phyloP scores from a whole-genome alignment of 1,140 invertebrate species.

The Laupala kohalensis region DNA sequence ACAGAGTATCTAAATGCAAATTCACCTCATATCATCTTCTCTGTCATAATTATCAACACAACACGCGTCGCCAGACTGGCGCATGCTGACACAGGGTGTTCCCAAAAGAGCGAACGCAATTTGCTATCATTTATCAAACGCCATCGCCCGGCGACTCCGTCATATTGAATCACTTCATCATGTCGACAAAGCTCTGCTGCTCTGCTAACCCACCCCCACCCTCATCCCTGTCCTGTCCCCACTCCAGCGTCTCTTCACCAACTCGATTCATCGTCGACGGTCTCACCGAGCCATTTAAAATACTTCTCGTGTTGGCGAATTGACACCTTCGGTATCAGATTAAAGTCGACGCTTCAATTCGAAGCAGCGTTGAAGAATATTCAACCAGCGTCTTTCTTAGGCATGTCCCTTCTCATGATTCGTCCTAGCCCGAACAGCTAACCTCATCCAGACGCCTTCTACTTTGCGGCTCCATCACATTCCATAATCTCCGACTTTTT shows the following conservation, averaged over 20 bases:
- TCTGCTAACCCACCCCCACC: too few species aligned
- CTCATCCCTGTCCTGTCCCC: neutral
- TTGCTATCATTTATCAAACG: neutral
- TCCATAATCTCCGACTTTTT: neutral
- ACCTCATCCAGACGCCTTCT: neutral
- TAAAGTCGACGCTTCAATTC: neutral
- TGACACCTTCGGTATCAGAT: neutral
- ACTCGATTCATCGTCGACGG: neutral
- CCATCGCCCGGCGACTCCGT: neutral
- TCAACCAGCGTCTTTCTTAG: too few species aligned
- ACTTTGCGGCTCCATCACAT: neutral
- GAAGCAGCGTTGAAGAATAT: too few species aligned
- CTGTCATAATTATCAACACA: neutral
- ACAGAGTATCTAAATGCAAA: neutral
- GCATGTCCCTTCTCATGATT: neutral
- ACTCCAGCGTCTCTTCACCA: neutral
- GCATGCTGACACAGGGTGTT: neutral
- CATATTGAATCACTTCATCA: neutral
- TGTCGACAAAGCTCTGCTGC: too few species aligned
- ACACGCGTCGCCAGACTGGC: neutral
- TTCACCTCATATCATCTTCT: neutral
- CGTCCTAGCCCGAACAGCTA: too few species aligned
- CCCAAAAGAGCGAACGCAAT: neutral
- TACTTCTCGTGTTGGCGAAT: neutral
- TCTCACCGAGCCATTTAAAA: neutral